Conservation (phyloP, 64 coral and sea anemone genomes). For the Montipora efflorescens region DNA sequence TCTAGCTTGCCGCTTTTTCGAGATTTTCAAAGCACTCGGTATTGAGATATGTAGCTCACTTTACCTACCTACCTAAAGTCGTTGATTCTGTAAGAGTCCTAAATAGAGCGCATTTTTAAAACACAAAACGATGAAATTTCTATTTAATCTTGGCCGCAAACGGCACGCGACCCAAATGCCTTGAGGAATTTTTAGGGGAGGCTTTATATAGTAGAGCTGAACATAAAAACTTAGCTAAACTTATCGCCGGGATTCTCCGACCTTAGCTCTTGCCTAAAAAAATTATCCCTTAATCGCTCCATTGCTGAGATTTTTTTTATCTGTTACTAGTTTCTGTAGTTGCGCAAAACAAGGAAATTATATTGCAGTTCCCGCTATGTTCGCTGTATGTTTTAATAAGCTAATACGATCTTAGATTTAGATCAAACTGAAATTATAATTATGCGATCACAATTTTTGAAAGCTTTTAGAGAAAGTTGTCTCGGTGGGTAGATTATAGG, state of each 20-base stretch:
- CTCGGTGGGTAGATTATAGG: too few relatives aligned
- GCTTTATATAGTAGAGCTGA: not conserved
- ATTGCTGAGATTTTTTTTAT: too few relatives aligned
- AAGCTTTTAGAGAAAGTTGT: too few relatives aligned
- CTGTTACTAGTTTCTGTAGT: not conserved
- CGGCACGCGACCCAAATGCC: constrained; percentile 37
- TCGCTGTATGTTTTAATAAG: too few relatives aligned
- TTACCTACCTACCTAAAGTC: not conserved
- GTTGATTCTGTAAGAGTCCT: not conserved
- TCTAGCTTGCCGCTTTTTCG: not conserved
- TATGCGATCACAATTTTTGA: too few relatives aligned
- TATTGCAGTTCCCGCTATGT: not conserved
- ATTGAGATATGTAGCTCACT: too few relatives aligned
- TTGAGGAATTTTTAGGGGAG: not conserved
- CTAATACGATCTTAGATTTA: too few relatives aligned
- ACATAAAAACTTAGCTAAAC: not conserved
- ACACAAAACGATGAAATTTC: not conserved
- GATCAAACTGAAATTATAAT: too few relatives aligned
- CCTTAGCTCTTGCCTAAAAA: not conserved
- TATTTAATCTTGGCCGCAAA: not conserved
- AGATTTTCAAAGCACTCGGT: not conserved
- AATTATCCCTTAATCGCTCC: not conserved
- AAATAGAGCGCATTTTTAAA: not conserved
- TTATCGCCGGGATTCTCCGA: not conserved
- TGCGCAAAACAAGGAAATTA: not conserved